Conservation (phyloP, 2,888 invertebrate genomes). For the Dendrolimus pini region DNA sequence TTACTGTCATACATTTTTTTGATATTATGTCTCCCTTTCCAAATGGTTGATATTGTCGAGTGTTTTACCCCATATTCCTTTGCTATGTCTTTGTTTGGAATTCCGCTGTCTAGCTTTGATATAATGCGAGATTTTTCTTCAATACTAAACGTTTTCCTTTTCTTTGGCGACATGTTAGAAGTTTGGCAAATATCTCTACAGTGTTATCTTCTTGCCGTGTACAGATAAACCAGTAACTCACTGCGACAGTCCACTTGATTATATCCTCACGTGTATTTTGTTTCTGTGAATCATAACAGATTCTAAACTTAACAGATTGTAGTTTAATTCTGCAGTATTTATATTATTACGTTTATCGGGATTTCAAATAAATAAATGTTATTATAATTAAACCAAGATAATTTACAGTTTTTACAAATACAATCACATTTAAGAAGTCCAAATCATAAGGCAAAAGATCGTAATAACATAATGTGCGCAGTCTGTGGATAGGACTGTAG, state of each 20-base stretch:
- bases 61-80: slow-evolving; percentile 16
- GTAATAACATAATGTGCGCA: no score
- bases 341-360: no score
- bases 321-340: no score
- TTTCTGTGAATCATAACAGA: no score
- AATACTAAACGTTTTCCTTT: slow-evolving; percentile 14
- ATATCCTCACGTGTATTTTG: no score
- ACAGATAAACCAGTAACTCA: not conserved
- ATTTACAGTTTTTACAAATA: no score
- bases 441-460: no score
- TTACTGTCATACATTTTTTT: slow-evolving; percentile 18
- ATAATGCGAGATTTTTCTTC: slow-evolving; percentile 19
- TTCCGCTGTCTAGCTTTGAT: slow-evolving; percentile 16
- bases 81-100: slow-evolving; percentile 13
- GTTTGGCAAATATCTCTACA: not conserved
- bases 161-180: slow-evolving; percentile 3
- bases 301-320: no score
- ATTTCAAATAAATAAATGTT: no score
- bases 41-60: slow-evolving; percentile 22
- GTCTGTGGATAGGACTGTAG: no score
- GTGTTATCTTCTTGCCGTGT: not conserved
- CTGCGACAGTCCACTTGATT: not conserved
- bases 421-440: no score
- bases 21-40: slow-evolving; percentile 23
- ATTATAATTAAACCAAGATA: no score